These are phyloP conservation scores for Clarias platycephalus DNA, from an alignment of 2,797 vertebrate genomes.

Conservation along the genomic window DNA sequence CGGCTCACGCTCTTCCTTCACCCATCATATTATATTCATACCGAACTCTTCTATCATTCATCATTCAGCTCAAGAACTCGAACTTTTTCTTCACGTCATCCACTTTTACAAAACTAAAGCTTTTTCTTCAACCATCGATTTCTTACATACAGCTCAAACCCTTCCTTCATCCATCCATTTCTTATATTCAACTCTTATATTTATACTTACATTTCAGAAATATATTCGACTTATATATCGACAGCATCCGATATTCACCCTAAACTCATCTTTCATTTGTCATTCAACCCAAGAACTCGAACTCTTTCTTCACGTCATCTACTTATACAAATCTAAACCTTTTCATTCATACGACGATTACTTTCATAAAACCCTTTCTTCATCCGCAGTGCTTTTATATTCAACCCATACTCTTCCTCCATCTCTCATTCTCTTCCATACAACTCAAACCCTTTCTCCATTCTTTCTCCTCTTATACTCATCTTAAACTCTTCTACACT, in stretches of 20 bases:
- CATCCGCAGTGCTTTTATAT: not conserved
- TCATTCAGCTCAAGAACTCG: not conserved
- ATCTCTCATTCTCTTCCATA: not conserved
- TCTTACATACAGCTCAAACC: not conserved
- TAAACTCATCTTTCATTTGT: not conserved
- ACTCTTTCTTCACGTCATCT: not conserved
- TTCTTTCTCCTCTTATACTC: not conserved
- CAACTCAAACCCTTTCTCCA: not conserved
- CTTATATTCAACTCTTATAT: not conserved
- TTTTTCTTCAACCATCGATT: not conserved
- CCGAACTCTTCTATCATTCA: too few relatives aligned
- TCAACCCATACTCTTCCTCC: not conserved
- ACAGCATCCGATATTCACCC: not conserved
- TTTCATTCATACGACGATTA: not conserved
- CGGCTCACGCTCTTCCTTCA: not conserved
- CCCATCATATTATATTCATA: not conserved
- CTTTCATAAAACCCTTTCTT: not conserved
- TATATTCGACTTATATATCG: too few relatives aligned
- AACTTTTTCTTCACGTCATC: not conserved
- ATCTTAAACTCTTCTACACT: not conserved
- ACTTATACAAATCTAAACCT: not conserved
- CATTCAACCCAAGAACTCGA: not conserved
- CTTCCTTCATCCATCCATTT: not conserved
- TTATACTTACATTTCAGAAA: too few relatives aligned
- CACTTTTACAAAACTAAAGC: not conserved